Percentiles rank a stretch among this genome's conserved stretches.
phyloP scores from a whole-genome alignment of 1,140 invertebrate genomes.

The Apis florea region DNA sequence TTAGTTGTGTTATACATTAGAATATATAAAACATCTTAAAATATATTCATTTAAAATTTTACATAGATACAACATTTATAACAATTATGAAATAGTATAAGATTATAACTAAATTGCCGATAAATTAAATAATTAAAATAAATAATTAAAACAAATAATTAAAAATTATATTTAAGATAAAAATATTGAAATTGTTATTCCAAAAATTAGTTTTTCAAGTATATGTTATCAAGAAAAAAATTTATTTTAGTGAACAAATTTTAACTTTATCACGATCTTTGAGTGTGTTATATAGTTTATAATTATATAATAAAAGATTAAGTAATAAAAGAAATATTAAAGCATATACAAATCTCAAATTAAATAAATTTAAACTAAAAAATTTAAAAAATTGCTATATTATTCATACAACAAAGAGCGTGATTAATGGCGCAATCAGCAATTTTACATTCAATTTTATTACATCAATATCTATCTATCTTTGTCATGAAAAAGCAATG shows the following conservation, averaged over 20 bases:
- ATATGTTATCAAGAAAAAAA: slow-evolving; percentile 6
- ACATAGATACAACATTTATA: background rate
- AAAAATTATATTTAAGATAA: background rate
- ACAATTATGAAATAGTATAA: background rate
- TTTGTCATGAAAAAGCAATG: slow-evolving; percentile 18
- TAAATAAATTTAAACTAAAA: background rate
- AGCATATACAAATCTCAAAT: slow-evolving; percentile 6
- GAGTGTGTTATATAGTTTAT: slow-evolving; percentile 1
- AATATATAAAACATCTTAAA: background rate
- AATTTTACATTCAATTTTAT: slow-evolving; percentile 17
- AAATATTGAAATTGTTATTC: background rate
- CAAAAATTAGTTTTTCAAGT: background rate
- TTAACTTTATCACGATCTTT: slow-evolving; percentile 32
- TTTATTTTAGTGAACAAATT: slow-evolving; percentile 34
- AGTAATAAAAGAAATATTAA: slow-evolving; percentile 7
- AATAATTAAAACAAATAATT: too few relatives aligned
- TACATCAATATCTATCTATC: slow-evolving; percentile 3
- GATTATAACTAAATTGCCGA: background rate
- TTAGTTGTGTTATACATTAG: background rate
- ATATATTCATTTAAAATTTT: background rate
- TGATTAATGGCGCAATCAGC: background rate
- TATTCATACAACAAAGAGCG: slow-evolving; percentile 8
- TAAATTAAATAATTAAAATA: background rate
- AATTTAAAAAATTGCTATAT: background rate
- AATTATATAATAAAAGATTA: background rate